phyloP scores from a whole-genome alignment of 2,888 invertebrate genomes.

The Calameuta pallipes region DNA sequence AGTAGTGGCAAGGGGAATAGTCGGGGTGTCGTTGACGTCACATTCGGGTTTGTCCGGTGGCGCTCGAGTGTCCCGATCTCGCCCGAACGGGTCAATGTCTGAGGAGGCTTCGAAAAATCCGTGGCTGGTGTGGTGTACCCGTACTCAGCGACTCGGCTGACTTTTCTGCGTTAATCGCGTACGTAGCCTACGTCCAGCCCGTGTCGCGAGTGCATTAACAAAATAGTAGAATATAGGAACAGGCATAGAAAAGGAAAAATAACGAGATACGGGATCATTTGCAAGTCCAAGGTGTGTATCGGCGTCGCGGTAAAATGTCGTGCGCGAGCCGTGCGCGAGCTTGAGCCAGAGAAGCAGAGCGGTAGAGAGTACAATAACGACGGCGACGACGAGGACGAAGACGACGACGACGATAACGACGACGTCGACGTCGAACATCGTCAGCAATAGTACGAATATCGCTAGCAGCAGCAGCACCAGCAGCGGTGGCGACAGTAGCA shows the following conservation, averaged over 20 bases:
- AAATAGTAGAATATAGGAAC: background rate
- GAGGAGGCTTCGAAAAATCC: constrained; percentile 71
- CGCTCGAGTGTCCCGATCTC: constrained; percentile 73
- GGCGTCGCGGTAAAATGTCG: constrained; percentile 36
- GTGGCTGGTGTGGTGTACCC: constrained; percentile 69
- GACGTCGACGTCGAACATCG: background rate
- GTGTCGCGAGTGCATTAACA: background rate
- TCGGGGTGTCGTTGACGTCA: constrained; percentile 52
- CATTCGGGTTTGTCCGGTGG: constrained; percentile 67
- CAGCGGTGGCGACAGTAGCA: constrained; percentile 11
- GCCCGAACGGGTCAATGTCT: constrained; percentile 78
- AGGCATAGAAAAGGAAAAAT: background rate
- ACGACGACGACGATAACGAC: constrained; percentile 7
- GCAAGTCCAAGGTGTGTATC: background rate
- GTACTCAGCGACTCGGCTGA: constrained; percentile 41
- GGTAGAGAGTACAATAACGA: constrained; percentile 7
- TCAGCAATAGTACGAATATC: background rate
- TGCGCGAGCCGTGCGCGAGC: constrained; percentile 17
- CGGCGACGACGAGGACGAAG: constrained; percentile 21
- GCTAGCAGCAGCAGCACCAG: constrained; percentile 9
- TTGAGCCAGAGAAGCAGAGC: constrained; percentile 1
- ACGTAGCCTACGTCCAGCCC: constrained; percentile 2
- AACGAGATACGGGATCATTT: background rate
- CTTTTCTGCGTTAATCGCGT: background rate
- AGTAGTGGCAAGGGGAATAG: constrained; percentile 14